Conservation (phyloP, 2,113 vertebrate genomes). For the Catharus fuscescens region DNA sequence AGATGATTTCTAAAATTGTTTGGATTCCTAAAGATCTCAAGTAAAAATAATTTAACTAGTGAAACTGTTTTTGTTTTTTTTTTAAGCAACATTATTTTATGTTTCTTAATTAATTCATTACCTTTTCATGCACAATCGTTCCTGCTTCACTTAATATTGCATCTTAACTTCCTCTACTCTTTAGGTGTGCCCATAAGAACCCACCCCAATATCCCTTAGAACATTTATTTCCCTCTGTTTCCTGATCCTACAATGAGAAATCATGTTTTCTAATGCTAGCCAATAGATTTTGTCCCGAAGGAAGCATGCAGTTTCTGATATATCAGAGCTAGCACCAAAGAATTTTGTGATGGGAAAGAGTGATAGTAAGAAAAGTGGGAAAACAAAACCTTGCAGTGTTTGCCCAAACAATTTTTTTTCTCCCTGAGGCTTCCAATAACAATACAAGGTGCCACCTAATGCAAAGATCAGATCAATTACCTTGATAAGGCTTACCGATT, state of each 20-base stretch:
- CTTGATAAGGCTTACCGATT: constrained; percentile 14
- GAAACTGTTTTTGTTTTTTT: not conserved
- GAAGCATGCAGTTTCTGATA: not conserved
- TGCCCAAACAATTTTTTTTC: not conserved
- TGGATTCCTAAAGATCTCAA: not conserved
- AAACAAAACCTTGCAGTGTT: not conserved
- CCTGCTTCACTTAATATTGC: not conserved
- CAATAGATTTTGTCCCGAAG: not conserved
- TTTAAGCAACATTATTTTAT: not conserved
- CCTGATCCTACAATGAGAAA: not conserved
- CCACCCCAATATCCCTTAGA: not conserved
- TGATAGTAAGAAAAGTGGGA: not conserved
- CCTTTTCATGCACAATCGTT: not conserved
- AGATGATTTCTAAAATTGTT: not conserved
- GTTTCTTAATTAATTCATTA: not conserved
- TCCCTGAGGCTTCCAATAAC: not conserved
- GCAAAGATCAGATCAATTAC: constrained; percentile 22
- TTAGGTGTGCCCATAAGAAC: not conserved
- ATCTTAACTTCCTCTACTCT: not conserved
- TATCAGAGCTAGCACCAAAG: not conserved
- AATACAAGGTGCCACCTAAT: not conserved
- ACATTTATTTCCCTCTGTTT: not conserved
- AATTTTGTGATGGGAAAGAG: not conserved
- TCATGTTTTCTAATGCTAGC: not conserved
- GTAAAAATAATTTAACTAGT: not conserved